Evolutionary conservation across 1,140 invertebrate species (phyloP).

Genomic region (Agraylea sexmaculata): DNA sequence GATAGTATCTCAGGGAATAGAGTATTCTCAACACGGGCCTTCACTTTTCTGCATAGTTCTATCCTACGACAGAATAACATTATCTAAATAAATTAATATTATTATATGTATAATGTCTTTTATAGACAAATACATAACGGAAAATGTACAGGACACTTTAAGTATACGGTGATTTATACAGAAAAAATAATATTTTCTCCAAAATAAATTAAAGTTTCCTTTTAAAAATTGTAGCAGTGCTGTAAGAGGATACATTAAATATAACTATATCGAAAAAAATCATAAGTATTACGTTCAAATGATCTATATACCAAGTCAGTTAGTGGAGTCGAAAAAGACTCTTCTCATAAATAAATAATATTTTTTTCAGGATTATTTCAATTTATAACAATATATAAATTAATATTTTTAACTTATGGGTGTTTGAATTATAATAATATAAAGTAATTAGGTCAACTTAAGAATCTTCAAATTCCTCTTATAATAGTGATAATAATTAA

Average conservation of each 20-base stretch:
- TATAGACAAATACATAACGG: no score
- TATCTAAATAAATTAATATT: no score
- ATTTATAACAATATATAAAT: not conserved
- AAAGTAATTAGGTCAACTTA: no score
- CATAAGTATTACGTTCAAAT: not conserved
- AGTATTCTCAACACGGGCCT: conserved; percentile 20
- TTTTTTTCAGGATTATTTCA: not conserved
- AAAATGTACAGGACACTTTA: no score
- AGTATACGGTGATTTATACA: no score
- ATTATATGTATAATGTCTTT: no score
- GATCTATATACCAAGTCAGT: not conserved
- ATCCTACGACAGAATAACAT: conserved; percentile 2
- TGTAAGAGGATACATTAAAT: not conserved
- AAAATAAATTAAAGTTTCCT: no score
- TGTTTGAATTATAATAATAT: not conserved
- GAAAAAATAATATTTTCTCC: no score
- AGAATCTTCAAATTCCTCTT: no score
- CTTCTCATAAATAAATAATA: not conserved
- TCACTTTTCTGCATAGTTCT: conserved; percentile 16
- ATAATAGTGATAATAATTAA: no score
- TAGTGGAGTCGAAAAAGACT: not conserved
- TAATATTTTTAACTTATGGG: not conserved
- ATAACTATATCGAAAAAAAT: not conserved
- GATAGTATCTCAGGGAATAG: conserved; percentile 22
- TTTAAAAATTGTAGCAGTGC: not conserved